These are phyloP conservation scores for Forficula auricularia DNA, from an alignment of 1,140 invertebrate genomes.

Conservation along the genomic window DNA sequence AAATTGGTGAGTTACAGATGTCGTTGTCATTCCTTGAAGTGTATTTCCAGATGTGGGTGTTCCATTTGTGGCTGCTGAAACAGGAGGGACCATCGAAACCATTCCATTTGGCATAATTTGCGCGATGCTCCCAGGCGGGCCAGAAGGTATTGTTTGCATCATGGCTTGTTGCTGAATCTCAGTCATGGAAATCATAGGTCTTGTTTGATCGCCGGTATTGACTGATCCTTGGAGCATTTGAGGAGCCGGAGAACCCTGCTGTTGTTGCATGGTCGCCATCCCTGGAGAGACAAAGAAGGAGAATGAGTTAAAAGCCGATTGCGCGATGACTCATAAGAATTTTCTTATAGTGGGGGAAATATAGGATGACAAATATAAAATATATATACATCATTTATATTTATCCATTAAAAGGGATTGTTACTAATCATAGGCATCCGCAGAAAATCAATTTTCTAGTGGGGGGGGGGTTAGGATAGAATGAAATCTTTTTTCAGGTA, in stretches of 20 bases:
- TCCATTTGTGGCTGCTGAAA: constrained; percentile 11
- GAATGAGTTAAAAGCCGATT: background rate
- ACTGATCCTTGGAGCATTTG: constrained; percentile 1
- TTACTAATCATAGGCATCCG: too few species aligned
- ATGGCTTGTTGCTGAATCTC: background rate
- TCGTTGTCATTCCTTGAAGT: constrained; percentile 10
- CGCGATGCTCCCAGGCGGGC: too few species aligned
- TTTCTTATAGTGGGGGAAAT: background rate
- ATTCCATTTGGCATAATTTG: constrained; percentile 14
- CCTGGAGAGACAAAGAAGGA: too few species aligned
- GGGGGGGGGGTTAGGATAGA: too few species aligned
- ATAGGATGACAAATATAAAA: background rate
- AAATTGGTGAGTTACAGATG: constrained; percentile 1
- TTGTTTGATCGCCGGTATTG: background rate
- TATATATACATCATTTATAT: too few species aligned
- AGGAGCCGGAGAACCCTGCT: background rate
- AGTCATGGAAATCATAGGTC: background rate
- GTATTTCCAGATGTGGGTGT: constrained; percentile 13
- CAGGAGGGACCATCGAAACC: constrained; percentile 6
- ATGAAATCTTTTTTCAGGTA: too few species aligned
- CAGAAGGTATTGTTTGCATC: background rate
- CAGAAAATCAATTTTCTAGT: too few species aligned
- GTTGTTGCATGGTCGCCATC: too few species aligned
- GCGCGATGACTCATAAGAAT: background rate
- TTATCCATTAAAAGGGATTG: too few species aligned